Conservation (phyloP, 2,888 invertebrate genomes). For the Meghimatium bilineatum region DNA sequence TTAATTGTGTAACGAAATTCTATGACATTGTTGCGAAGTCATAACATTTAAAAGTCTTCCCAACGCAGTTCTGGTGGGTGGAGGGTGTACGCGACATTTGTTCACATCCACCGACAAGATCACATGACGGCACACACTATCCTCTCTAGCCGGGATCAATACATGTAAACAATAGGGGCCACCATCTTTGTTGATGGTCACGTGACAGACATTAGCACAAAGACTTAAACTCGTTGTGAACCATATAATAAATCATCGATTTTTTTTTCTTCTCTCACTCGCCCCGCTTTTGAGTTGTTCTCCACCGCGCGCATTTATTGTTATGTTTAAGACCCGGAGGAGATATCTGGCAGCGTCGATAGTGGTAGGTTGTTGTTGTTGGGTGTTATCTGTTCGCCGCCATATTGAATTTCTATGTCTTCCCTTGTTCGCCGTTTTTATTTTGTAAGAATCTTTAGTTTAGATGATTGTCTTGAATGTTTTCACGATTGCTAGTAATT, state of each 20-base stretch:
- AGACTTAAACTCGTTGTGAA: constrained; percentile 47
- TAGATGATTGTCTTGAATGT: too few relatives aligned
- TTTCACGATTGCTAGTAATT: too few relatives aligned
- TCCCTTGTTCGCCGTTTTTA: neutral
- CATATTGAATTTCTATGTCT: constrained; percentile 33
- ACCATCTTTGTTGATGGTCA: constrained; percentile 45
- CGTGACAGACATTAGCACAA: constrained; percentile 43
- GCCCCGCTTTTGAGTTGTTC: constrained; percentile 8
- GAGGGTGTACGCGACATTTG: neutral
- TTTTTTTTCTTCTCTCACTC: constrained; percentile 12
- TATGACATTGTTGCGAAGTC: neutral
- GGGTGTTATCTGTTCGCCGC: constrained; percentile 11
- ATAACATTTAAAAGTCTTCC: neutral
- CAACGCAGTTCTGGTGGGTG: neutral
- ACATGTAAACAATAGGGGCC: constrained; percentile 41
- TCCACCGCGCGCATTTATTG: constrained; percentile 19
- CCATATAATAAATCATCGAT: constrained; percentile 49
- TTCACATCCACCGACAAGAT: constrained; percentile 2
- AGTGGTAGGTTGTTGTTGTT: constrained; percentile 37
- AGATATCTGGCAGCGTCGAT: constrained; percentile 23
- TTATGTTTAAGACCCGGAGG: constrained; percentile 36
- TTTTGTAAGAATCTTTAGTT: neutral
- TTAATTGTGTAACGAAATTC: neutral
- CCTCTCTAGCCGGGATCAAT: constrained; percentile 28
- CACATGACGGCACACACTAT: constrained; percentile 29